Base-by-base conservation (phyloP, 2,888 invertebrate species). In the Sinopyrophorus schimmeli region DNA sequence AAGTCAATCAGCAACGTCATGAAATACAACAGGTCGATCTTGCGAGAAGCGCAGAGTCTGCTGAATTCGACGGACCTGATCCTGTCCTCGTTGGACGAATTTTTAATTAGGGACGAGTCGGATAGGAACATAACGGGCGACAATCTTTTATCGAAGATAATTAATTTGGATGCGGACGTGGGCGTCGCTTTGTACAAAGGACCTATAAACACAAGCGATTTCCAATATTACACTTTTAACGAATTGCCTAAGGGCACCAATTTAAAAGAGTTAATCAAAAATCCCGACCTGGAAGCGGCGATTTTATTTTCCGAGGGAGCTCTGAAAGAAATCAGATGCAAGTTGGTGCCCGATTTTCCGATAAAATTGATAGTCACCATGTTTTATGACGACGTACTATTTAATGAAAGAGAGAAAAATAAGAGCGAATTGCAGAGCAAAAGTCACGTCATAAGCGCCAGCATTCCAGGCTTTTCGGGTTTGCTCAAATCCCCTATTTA, bases 41-140 rank as follows among this genome's bases (percentile, higher is more conserved):
- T 61, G 16, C 18, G 18, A 11, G 31, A 40, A 7, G 37, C 78
- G 55, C 75, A 79, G 4, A 74, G 75, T 63, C 75, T 74, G 9
- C 72, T 83, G 37, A 83, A 83, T 67, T 80, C 82, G 5, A 82
- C 82, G 1, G 82, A 82, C 64, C 75, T 77, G 5, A 74, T 83
- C 47, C 68, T 83, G 28, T 80, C 81, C 59, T 76, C 78, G 10
- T 71, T 83, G 20, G 80, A 78, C 61, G 71, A 73, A 49, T 73
- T 80, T 11, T 74, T 82, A 53, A 76, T 78, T 62, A 68, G 73
- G 0, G 9, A 21, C 11, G 5, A 10, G 6, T 5, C 3, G 17
- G 10, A 5, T 3, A 5, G 1, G 3, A 15, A 2, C 14, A 20
- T 16, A 20, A 11, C 1, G 17, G 15, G 16, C 6, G 5, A 7